Percentiles rank a stretch among this genome's conserved stretches.
phyloP scores from a whole-genome alignment of 2,113 vertebrate species.

The Centropus bengalensis region DNA sequence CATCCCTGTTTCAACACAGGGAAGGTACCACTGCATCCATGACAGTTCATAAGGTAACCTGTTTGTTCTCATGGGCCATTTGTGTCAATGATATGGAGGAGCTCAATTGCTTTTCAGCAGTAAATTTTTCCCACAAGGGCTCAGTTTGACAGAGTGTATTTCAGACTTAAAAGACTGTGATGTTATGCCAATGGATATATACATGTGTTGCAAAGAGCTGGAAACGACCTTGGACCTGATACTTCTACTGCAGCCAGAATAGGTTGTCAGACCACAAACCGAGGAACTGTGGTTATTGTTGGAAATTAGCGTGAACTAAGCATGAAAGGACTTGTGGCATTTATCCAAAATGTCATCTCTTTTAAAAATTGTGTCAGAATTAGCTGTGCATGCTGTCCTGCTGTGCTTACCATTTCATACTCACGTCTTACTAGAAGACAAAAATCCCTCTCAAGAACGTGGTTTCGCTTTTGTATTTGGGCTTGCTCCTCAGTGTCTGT shows the following conservation, averaged over 20 bases:
- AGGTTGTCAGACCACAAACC: fast-evolving
- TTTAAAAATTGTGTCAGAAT: background rate
- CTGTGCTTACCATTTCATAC: background rate
- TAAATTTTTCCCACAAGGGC: background rate
- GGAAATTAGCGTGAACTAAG: background rate
- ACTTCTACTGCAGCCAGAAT: background rate
- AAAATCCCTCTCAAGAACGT: background rate
- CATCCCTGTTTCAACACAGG: fast-evolving
- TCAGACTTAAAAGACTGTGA: background rate
- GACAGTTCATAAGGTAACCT: background rate
- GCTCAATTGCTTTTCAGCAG: background rate
- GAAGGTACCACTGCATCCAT: background rate
- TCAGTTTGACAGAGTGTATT: background rate
- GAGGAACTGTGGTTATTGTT: background rate
- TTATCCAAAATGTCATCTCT: background rate
- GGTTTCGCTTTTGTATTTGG: background rate
- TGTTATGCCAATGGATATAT: background rate
- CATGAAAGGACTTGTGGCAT: background rate
- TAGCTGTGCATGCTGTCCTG: background rate
- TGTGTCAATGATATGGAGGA: background rate
- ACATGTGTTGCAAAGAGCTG: background rate
- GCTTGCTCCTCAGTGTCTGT: background rate
- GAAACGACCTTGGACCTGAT: background rate
- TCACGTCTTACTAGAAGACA: background rate
- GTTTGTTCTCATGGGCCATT: background rate